A percentile compares a stretch with the other conserved stretches of the same genome.
Conservation (phyloP, 2,888 invertebrate genomes). For the Oscheius sp. region DNA sequence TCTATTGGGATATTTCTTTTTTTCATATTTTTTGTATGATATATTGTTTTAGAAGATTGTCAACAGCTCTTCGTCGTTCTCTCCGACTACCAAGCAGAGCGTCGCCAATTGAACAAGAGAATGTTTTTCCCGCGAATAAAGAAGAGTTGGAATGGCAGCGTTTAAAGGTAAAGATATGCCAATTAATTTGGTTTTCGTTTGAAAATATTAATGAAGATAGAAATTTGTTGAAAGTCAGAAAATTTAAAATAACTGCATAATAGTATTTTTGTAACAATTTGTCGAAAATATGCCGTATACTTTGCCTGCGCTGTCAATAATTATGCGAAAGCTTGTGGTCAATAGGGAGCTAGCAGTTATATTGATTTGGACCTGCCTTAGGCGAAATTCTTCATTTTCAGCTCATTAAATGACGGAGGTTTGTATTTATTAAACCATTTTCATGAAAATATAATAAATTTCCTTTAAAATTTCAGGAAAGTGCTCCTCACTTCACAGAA, state of each 20-base stretch:
- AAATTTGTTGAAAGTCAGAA: no score
- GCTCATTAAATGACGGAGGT: no score
- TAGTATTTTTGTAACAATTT: no score
- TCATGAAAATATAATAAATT: background rate
- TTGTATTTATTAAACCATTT: no score
- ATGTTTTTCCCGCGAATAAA: background rate
- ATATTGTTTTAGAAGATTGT: conserved; percentile 13
- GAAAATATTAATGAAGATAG: background rate
- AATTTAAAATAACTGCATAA: no score
- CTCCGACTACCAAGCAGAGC: conserved; percentile 17
- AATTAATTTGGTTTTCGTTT: background rate
- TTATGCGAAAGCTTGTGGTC: background rate
- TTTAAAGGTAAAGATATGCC: conserved; percentile 1
- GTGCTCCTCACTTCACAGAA: conserved; percentile 49
- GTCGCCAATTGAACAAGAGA: background rate
- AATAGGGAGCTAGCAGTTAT: background rate
- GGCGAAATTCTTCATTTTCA: background rate
- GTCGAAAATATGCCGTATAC: no score
- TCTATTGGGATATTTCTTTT: background rate
- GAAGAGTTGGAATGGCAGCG: conserved; percentile 17
- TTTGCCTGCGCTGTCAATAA: background rate
- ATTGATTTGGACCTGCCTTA: background rate
- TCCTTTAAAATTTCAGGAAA: conserved; percentile 38
- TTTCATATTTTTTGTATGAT: background rate
- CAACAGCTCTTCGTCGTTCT: conserved; percentile 11